Conservation (phyloP, 1,140 invertebrate genomes). For the Belonocnema kinseyi region DNA sequence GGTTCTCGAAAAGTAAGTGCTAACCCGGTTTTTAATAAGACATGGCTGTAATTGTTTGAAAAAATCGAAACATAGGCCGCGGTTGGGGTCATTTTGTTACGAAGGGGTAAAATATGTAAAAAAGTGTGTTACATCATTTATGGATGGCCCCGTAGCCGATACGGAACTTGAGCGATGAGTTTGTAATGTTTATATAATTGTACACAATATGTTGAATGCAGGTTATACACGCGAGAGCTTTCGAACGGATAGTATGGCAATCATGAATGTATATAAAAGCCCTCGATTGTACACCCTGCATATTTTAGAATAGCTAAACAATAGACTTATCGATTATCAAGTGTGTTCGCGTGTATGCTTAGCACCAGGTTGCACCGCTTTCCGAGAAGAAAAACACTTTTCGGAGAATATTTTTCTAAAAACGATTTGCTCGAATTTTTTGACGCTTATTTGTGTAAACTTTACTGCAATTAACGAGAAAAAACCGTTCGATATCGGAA, state of each 20-base stretch:
- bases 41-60: too few relatives aligned
- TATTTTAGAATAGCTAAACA: slow-evolving; percentile 23
- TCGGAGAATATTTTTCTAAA: slow-evolving; percentile 14
- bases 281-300: not conserved
- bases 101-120: too few relatives aligned
- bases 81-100: too few relatives aligned
- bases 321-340: slow-evolving; percentile 29
- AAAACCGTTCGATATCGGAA: not conserved
- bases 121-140: too few relatives aligned
- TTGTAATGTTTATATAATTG: slow-evolving; percentile 29
- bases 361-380: slow-evolving; percentile 12
- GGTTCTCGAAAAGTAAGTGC: too few relatives aligned
- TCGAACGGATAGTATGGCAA: not conserved
- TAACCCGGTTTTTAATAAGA: too few relatives aligned
- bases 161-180: slow-evolving; percentile 23
- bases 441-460: not conserved
- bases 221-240: not conserved
- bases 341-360: slow-evolving; percentile 5
- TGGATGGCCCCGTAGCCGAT: not conserved
- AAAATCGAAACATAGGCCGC: too few relatives aligned
- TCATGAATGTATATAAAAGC: not conserved
- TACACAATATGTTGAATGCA: slow-evolving; percentile 5
- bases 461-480: not conserved
- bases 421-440: slow-evolving; percentile 15
- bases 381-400: not conserved